Conservation (phyloP, 2,797 vertebrate species). For the Melanotaenia trifasciata region DNA sequence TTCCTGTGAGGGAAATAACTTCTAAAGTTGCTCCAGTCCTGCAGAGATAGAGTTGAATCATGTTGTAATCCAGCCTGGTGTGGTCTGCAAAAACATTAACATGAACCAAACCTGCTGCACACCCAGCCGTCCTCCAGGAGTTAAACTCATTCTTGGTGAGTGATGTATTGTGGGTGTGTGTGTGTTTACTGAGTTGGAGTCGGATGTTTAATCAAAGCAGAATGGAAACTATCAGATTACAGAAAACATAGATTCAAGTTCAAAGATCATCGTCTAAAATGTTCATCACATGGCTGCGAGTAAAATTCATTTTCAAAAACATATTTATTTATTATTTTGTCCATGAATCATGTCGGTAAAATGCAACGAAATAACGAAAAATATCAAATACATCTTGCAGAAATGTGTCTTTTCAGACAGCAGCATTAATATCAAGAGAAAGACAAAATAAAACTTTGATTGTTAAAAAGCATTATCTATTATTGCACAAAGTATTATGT, state of each 20-base stretch:
- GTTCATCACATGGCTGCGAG: neutral
- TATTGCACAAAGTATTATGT: no score
- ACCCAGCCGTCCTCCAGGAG: conserved; percentile 41
- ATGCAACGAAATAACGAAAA: neutral
- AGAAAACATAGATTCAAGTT: neutral
- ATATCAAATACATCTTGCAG: neutral
- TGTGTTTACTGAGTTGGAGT: neutral
- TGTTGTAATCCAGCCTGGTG: neutral
- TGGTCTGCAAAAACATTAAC: conserved; percentile 23
- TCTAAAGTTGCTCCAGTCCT: neutral
- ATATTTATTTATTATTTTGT: neutral
- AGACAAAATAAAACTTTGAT: no score
- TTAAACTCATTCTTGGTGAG: conserved; percentile 36
- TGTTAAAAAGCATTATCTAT: no score
- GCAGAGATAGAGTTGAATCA: neutral
- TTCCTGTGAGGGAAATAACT: conserved; percentile 25
- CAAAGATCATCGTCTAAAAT: neutral
- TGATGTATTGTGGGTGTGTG: conserved; percentile 45
- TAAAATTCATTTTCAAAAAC: neutral
- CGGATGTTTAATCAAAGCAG: conserved; percentile 1
- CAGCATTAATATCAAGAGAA: neutral
- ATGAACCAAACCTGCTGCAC: conserved; percentile 38
- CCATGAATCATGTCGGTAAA: neutral
- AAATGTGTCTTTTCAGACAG: neutral
- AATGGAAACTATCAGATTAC: conserved; percentile 1